phyloP scores from a whole-genome alignment of 2,113 vertebrate species.

The Nesogale talazaci region DNA sequence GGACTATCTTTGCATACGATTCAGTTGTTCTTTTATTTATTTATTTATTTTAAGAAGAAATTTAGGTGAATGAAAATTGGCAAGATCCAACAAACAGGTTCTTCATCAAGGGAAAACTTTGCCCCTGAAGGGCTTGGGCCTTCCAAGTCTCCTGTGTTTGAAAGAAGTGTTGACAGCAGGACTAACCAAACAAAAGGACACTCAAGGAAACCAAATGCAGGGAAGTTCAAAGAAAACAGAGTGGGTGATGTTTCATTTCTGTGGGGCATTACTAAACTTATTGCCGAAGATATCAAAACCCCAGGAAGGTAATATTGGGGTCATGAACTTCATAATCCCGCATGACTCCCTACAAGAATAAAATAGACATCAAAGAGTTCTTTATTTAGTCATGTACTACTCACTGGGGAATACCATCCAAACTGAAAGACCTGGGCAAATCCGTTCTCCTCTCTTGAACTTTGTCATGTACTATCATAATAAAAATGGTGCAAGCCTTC shows the following conservation, averaged over 20 bases:
- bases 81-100: background rate
- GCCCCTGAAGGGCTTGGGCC: background rate
- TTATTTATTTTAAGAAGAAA: background rate
- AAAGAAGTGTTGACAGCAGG: conserved; percentile 55
- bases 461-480: conserved; percentile 1
- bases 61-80: conserved; percentile 45
- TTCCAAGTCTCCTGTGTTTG: background rate
- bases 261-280: conserved; percentile 41
- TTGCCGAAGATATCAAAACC: conserved; percentile 41
- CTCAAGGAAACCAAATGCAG: conserved; percentile 8
- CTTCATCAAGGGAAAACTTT: conserved; percentile 25
- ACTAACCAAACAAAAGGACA: conserved; percentile 54
- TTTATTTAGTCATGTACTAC: background rate
- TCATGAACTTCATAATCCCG: conserved; percentile 55
- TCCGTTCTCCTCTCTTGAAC: background rate
- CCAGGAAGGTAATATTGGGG: conserved; percentile 35
- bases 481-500: conserved; percentile 36
- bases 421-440: background rate
- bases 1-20: background rate
- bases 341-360: conserved; percentile 28
- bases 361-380: conserved; percentile 42
- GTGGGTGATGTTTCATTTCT: conserved; percentile 54
- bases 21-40: background rate
- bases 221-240: conserved; percentile 70
- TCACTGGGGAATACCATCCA: conserved; percentile 35